These are phyloP conservation scores for Solenodon paradoxus DNA, from an alignment of 2,113 vertebrate species.

Conservation along the genomic window DNA sequence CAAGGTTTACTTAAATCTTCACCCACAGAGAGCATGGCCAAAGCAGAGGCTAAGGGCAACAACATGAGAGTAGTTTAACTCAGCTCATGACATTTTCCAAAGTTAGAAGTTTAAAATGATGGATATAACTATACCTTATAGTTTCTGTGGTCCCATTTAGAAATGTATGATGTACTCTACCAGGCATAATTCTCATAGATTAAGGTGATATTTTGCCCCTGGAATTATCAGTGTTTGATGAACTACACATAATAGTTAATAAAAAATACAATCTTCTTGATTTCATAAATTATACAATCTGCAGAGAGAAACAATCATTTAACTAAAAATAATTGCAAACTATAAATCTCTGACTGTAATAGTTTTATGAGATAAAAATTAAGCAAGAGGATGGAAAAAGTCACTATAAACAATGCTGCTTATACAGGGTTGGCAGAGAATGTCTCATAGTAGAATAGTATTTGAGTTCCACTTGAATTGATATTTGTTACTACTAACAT, in stretches of 20 bases:
- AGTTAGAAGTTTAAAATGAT: background rate
- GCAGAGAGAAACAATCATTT: background rate
- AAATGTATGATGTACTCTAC: background rate
- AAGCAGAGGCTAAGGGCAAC: background rate
- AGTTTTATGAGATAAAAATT: background rate
- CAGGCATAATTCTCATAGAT: background rate
- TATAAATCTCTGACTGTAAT: background rate
- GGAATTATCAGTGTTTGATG: background rate
- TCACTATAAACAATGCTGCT: background rate
- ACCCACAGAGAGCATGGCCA: no score
- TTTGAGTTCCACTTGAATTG: background rate
- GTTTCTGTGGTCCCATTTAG: background rate
- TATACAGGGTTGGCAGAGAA: background rate
- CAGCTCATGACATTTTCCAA: background rate
- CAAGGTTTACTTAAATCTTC: no score
- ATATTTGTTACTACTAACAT: background rate
- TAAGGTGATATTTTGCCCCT: background rate
- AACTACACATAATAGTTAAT: background rate
- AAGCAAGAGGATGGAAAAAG: background rate
- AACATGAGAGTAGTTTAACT: background rate
- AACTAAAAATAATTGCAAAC: background rate
- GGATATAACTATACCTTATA: no score
- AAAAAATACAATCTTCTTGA: background rate
- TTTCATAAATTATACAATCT: background rate
- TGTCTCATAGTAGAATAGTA: background rate